Base-by-base conservation (phyloP, 1,140 invertebrate species). In the Oncopodura yosiiana region DNA sequence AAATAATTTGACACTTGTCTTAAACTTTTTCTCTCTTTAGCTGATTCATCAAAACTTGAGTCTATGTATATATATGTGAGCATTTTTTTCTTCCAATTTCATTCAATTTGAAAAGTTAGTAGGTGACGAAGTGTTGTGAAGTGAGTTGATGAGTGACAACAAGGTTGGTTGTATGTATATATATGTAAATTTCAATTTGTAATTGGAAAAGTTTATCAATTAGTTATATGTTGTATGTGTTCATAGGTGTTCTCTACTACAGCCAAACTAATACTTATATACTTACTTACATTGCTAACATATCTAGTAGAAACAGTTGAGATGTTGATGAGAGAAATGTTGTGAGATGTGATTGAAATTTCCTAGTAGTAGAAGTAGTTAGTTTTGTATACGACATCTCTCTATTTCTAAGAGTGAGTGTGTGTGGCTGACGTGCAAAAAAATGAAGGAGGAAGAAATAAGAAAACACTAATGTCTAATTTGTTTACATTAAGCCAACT, bases 191-290 rank as follows among this genome's bases (percentile, higher is more conserved):
- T 44, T 19, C 42, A 44, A 44, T 18, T 50, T 42, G 45, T 62
- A 62, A 62, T 62, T 62, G 60, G 53, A 62, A 62, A 62, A 62
- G 51, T 62, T 62, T 55, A 45, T 58, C 56, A 62, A 62, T 62
- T 56, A 62, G 23, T 19, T 27, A 37, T 29, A 27, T 41, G 41
- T 34, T 49, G 29, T 24, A 32, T 21, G 32, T 49, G 34, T 8
- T 21, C 30, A 29, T 21, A 51, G 26, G 49, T 14, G 26, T 14
- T 34, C 14, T 34, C 14, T 34, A 34, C 32, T 34, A 34, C 8
- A 14, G 14, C 6, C 6, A 34, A 8, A 14, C 32, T 34, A 34
- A 34, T 8, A 34, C n/a, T 34, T 34, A 8, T n/a, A 34, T 34
- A n/a, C 32, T 9, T 9, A 34, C n/a, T 9, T 9, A 9, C 32